Evolutionary conservation across 2,888 invertebrate genomes (phyloP), one percentile per base, ranked within the genome.

Genomic region (Leucophenga maculata): DNA sequence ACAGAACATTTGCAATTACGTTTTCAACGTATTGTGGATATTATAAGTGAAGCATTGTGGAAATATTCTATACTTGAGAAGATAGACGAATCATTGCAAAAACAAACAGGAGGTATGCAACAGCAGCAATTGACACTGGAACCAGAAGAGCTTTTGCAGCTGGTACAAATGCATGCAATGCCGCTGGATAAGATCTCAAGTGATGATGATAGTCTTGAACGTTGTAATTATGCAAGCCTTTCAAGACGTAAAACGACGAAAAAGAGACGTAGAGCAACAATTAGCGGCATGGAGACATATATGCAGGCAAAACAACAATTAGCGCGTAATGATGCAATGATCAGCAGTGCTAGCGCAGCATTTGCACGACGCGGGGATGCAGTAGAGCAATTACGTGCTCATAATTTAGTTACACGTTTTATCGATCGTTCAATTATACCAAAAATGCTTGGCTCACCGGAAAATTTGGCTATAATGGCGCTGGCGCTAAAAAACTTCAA

Each of bases 391-490:
- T 22, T 71, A 3, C 74, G 64, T 54, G 67, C 69, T 11, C 72
- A 46, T 14, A 59, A 66, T 59, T 68, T 69, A 20, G 66, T 72
- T 14, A 67, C 31, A n/a, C 60, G 64, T 65, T 48, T 71, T 22
- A 32, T 64, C 8, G 84, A 86, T 59, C 80, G 83, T 2, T 86
- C 87, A 65, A 85, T 88, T 13, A 84, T 89, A 71, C 83, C 85
- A 0, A 86, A 86, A 76, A 93, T 96, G 94, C 85, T 96, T 67
- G 92, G 94, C 9, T 91, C 94, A 39, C 93, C 94, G 0, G 93
- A 93, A 75, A 93, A 93, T 74, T 89, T 96, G 57, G 92, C 95
- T n/a, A 91, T 93, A 50, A 90, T 94, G 85, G 95, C 95, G 55
- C 89, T 96, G 54, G 93, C 93, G 79, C 91, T 92, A 72, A 92